phyloP scores from a whole-genome alignment of 2,888 invertebrate genomes.

The Trachelus troglodyta region DNA sequence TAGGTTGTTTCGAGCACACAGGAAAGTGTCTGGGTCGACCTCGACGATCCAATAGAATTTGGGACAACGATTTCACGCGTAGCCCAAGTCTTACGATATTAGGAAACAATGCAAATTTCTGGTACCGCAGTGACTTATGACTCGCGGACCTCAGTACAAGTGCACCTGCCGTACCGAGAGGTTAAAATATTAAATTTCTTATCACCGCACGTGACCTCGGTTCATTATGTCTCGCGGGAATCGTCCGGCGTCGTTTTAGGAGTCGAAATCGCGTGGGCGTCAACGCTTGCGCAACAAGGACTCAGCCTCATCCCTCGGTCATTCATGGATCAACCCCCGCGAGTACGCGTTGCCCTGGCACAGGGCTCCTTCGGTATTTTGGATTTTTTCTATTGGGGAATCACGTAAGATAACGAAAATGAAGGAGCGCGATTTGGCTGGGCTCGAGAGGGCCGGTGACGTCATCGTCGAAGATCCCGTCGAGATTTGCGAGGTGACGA shows the following conservation, averaged over 20 bases:
- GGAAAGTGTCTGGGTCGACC: not conserved
- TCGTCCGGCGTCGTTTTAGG: not conserved
- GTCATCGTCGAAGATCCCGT: slow-evolving; percentile 31
- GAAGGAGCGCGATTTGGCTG: not conserved
- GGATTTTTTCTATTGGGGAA: slow-evolving; percentile 38
- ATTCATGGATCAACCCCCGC: slow-evolving; percentile 52
- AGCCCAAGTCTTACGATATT: not conserved
- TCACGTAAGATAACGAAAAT: not conserved
- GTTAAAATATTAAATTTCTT: not conserved
- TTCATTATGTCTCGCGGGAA: not conserved
- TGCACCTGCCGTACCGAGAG: not conserved
- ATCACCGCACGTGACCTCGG: not conserved
- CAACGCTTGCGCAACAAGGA: slow-evolving; percentile 44
- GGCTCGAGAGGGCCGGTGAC: not conserved
- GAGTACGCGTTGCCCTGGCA: slow-evolving; percentile 40
- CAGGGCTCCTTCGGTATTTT: slow-evolving; percentile 42
- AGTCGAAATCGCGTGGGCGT: slow-evolving; percentile 45
- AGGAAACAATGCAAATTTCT: not conserved
- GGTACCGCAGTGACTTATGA: not conserved
- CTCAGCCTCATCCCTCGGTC: slow-evolving; percentile 42
- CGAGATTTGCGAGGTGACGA: slow-evolving; percentile 46
- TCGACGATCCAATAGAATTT: not conserved
- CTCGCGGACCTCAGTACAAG: not conserved
- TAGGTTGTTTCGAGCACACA: not conserved
- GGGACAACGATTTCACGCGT: not conserved